These are phyloP conservation scores for Idaea biselata DNA, from an alignment of 2,888 invertebrate genomes.

Conservation along the genomic window DNA sequence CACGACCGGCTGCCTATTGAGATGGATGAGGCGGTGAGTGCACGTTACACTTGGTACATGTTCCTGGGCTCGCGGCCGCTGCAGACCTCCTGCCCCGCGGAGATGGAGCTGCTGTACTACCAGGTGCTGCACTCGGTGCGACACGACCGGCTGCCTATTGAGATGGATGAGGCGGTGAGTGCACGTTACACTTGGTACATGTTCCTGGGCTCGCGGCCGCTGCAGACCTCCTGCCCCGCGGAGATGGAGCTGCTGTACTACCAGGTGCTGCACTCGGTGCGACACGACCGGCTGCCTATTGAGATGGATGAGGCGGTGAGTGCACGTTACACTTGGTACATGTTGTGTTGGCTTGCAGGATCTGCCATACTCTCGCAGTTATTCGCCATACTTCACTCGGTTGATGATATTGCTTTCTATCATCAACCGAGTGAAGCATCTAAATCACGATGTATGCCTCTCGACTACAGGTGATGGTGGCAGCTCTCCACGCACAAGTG, in stretches of 20 bases:
- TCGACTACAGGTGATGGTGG: conserved; percentile 89
- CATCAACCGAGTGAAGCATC: neutral
- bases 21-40: conserved; percentile 94
- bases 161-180: conserved; percentile 96
- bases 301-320: conserved; percentile 96
- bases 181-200: neutral
- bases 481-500: conserved; percentile 95
- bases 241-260: conserved; percentile 97
- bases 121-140: conserved; percentile 95
- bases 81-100: conserved; percentile 85
- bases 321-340: conserved; percentile 29
- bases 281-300: conserved; percentile 95
- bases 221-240: conserved; percentile 84
- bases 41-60: neutral
- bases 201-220: conserved; percentile 61
- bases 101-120: conserved; percentile 96
- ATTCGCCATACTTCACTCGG: too few species aligned
- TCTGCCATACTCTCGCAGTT: too few species aligned
- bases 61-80: conserved; percentile 65
- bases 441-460: neutral
- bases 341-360: conserved; percentile 53
- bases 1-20: conserved; percentile 96
- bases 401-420: too few species aligned
- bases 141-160: conserved; percentile 94
- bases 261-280: conserved; percentile 93